phyloP scores from a whole-genome alignment of 2,113 vertebrate genomes.

The Chaenocephalus aceratus region DNA sequence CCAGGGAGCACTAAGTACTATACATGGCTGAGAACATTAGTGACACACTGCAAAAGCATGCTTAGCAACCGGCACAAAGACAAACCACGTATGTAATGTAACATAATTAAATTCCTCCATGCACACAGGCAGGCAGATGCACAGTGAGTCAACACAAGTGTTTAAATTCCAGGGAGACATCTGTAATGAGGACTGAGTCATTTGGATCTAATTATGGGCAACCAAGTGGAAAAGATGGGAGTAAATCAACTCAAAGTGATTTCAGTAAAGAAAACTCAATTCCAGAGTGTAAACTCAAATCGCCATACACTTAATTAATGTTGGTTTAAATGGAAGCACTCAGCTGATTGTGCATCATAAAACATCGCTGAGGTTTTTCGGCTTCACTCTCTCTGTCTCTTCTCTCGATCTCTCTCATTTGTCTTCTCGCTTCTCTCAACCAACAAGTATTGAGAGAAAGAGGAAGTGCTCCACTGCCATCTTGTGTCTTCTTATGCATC shows the following conservation, averaged over 20 bases:
- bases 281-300: conserved; percentile 62
- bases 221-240: conserved; percentile 63
- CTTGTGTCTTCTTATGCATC: conserved; percentile 37
- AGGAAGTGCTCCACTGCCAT: conserved; percentile 40
- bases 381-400: background rate
- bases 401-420: background rate
- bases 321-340: conserved; percentile 66
- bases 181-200: conserved; percentile 71
- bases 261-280: conserved; percentile 61
- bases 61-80: conserved; percentile 1
- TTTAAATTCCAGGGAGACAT: conserved; percentile 70
- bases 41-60: conserved; percentile 24
- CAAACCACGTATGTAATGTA: conserved; percentile 13
- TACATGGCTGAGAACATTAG: conserved; percentile 13
- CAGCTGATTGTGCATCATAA: conserved; percentile 63
- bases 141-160: conserved; percentile 40
- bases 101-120: background rate
- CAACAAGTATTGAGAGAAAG: background rate
- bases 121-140: conserved; percentile 6
- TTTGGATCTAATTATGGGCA: conserved; percentile 75
- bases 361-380: conserved; percentile 52
- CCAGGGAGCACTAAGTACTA: conserved; percentile 10
- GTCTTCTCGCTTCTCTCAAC: background rate
- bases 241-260: conserved; percentile 73
- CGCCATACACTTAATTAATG: conserved; percentile 72